A percentile compares a stretch with the other conserved stretches of the same genome.
Conservation (phyloP, 2,797 vertebrate genomes). For the Falco berigora region DNA sequence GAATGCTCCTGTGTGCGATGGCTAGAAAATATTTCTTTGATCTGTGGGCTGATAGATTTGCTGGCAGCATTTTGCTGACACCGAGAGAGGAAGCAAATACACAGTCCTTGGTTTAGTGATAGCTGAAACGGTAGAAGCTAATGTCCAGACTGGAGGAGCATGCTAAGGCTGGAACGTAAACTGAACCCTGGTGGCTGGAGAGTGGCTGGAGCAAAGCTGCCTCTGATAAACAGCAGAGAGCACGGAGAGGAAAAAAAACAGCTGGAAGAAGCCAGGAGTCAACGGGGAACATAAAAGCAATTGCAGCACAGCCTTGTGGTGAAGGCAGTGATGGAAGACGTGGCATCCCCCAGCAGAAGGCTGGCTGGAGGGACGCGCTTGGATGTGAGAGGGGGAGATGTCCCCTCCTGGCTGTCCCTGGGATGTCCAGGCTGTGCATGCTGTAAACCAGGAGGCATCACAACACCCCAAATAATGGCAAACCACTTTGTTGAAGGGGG, state of each 20-base stretch:
- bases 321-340: neutral
- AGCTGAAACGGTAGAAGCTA: neutral
- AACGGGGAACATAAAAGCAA: neutral
- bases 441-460: neutral
- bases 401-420: neutral
- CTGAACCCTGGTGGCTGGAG: neutral
- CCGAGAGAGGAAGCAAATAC: neutral
- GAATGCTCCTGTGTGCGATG: neutral
- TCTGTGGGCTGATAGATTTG: neutral
- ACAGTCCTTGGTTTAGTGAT: neutral
- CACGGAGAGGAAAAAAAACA: neutral
- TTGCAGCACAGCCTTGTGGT: accelerated
- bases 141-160: neutral
- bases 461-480: neutral
- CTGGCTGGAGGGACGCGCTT: accelerated
- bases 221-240: neutral
- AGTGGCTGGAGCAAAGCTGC: neutral
- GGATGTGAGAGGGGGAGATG: neutral
- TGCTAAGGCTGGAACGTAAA: neutral
- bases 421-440: neutral
- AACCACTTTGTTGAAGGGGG: neutral
- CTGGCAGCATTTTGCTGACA: neutral
- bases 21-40: neutral
- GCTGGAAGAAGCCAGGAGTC: neutral
- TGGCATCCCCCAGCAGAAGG: neutral